Evolutionary conservation across 2,888 invertebrate species (phyloP).

Genomic region (Tupiocoris notatus): DNA sequence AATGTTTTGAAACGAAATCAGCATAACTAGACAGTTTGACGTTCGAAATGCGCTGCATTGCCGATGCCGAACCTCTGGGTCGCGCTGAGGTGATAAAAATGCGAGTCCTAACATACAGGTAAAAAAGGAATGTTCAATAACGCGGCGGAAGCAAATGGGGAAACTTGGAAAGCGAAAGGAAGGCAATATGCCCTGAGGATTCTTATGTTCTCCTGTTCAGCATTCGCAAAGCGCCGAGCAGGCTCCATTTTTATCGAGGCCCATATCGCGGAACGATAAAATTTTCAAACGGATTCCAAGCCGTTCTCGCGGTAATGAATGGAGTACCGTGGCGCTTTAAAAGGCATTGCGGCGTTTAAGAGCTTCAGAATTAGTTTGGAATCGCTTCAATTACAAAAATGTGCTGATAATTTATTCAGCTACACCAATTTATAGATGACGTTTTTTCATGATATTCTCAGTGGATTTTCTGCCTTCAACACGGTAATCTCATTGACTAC

Average conservation of each 20-base stretch:
- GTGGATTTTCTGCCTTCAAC: too few relatives aligned
- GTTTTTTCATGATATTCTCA: too few relatives aligned
- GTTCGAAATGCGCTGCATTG: neutral
- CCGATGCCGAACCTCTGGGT: neutral
- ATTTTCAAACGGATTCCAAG: neutral
- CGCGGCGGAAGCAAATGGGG: neutral
- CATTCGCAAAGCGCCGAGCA: neutral
- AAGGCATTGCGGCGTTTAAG: too few relatives aligned
- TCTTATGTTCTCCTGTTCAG: neutral
- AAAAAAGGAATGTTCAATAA: neutral
- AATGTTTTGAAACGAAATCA: neutral
- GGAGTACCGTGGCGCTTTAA: too few relatives aligned
- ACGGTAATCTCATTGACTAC: too few relatives aligned
- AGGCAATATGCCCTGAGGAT: neutral
- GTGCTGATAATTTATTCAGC: too few relatives aligned
- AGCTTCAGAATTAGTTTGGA: too few relatives aligned
- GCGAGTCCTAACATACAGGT: neutral
- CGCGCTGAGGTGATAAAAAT: neutral
- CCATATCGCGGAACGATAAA: neutral
- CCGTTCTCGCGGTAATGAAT: too few relatives aligned
- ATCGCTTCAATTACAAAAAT: too few relatives aligned
- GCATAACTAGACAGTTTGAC: neutral
- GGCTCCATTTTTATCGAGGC: neutral
- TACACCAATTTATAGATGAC: too few relatives aligned
- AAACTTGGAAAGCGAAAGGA: neutral